A percentile compares a stretch with the other conserved stretches of the same genome.
These are phyloP conservation scores for Antheraea mylitta DNA, from an alignment of 1,140 invertebrate genomes.

Conservation along the genomic window DNA sequence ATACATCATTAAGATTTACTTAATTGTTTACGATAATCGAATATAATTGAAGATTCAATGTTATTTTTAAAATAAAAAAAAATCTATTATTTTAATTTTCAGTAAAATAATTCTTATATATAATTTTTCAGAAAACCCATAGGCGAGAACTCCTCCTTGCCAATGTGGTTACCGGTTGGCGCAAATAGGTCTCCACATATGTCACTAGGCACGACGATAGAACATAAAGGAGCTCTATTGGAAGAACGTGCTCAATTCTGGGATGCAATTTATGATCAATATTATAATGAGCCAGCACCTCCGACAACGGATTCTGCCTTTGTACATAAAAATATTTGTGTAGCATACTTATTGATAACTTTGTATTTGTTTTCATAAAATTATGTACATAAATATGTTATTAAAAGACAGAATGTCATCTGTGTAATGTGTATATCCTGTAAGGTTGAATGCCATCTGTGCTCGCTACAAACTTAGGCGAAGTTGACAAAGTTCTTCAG, in stretches of 20 bases:
- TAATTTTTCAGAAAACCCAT: slow-evolving; percentile 16
- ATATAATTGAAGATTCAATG: too few relatives aligned
- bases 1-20: too few relatives aligned
- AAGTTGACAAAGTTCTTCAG: too few relatives aligned
- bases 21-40: too few relatives aligned
- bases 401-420: too few relatives aligned
- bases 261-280: slow-evolving; percentile 22
- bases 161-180: slow-evolving; percentile 20
- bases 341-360: background rate
- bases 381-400: too few relatives aligned
- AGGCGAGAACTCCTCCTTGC: slow-evolving; percentile 18
- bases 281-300: slow-evolving; percentile 17
- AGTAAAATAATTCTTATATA: slow-evolving; percentile 18
- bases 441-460: too few relatives aligned
- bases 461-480: too few relatives aligned
- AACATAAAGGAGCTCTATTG: slow-evolving; percentile 16
- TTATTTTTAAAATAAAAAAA: too few relatives aligned
- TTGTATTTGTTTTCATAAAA: too few relatives aligned
- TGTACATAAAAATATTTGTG: background rate
- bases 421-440: too few relatives aligned
- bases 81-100: background rate
- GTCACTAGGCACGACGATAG: slow-evolving; percentile 16
- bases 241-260: slow-evolving; percentile 20
- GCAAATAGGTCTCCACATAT: slow-evolving; percentile 18
- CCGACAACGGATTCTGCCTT: slow-evolving; percentile 5